Evolutionary conservation across 2,888 invertebrate species (phyloP), one percentile per base, ranked within the genome.

Genomic region (Caenorhabditis sp.): DNA sequence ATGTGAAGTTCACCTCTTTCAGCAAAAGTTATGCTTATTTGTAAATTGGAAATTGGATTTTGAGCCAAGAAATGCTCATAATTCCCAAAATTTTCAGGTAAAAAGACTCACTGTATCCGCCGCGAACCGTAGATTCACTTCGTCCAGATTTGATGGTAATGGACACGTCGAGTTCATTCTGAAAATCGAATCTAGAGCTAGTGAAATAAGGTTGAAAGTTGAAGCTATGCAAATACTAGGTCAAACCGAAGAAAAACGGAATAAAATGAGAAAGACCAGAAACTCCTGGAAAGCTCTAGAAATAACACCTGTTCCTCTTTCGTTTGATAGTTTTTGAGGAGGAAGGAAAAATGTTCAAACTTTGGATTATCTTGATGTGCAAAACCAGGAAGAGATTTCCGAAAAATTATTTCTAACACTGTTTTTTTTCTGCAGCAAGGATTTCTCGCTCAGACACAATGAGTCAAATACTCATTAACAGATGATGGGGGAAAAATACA

Each of bases 101-200:
- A 38, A 24, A 35, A 38, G 31, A 44, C 68, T 59, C 24, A 76
- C 76, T 49, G 59, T 68, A 14, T 68, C 76, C 0, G 69, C 76
- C 1, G 76, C 47, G 1, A 51, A 49, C 51, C 73, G 61, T 38
- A 73, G 35, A 26, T 68, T 69, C n/a, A 16, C 8, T 44, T 59
- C 68, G 59, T 51, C 28, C 49, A 76, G 35, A 76, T 38, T 76
- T n/a, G 56, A 38, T 38, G 76, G 76, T 26, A 76, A 14, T 24
- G 59, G 68, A 61, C 76, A 76, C 6, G 38, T 5, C 64, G 69
- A 58, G 10, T 44, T 38, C 73, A 73, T 76, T 68, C 59, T 49
- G 54, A 16, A 66, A 64, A 16, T n/a, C 10, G 0, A 26, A 38
- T n/a, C n/a, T n/a, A 38, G 12, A 38, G 6, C 12, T 38, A 38